Evolutionary conservation across 2,888 invertebrate species (phyloP).

Genomic region (Galerucella nymphaeae): DNA sequence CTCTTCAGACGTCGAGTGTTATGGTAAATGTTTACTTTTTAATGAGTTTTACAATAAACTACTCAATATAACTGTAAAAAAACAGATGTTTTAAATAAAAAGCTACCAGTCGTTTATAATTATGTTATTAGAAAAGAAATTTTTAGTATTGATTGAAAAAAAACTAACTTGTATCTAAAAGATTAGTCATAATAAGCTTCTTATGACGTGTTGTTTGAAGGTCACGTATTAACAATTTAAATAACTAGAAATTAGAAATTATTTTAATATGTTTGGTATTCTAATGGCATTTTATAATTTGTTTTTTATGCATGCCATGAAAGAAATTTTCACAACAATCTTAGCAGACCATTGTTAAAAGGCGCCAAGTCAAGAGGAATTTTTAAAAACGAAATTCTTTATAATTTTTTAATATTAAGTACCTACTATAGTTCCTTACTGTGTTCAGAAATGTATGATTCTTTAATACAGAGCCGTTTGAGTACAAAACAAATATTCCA

Average conservation of each 20-base stretch:
- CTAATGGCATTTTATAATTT: not conserved
- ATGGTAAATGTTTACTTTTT: too few relatives aligned
- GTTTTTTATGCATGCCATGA: not conserved
- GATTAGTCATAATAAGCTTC: conserved; percentile 14
- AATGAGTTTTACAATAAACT: too few relatives aligned
- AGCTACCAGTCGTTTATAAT: not conserved
- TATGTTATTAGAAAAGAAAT: not conserved
- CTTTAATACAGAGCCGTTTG: too few relatives aligned
- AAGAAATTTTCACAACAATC: not conserved
- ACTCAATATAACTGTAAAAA: not conserved
- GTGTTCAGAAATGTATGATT: too few relatives aligned
- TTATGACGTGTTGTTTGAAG: conserved; percentile 15
- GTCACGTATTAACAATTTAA: conserved; percentile 27
- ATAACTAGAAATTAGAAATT: conserved; percentile 22
- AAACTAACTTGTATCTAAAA: conserved; percentile 11
- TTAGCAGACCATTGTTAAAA: not conserved
- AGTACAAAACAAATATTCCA: too few relatives aligned
- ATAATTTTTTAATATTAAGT: too few relatives aligned
- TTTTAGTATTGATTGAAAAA: not conserved
- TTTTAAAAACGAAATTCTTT: too few relatives aligned
- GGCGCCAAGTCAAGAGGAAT: not conserved
- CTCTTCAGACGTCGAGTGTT: too few relatives aligned
- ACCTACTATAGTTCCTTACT: too few relatives aligned
- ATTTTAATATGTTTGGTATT: not conserved
- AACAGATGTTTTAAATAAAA: not conserved